phyloP scores from a whole-genome alignment of 2,797 vertebrate genomes.

The Spea hammondii region DNA sequence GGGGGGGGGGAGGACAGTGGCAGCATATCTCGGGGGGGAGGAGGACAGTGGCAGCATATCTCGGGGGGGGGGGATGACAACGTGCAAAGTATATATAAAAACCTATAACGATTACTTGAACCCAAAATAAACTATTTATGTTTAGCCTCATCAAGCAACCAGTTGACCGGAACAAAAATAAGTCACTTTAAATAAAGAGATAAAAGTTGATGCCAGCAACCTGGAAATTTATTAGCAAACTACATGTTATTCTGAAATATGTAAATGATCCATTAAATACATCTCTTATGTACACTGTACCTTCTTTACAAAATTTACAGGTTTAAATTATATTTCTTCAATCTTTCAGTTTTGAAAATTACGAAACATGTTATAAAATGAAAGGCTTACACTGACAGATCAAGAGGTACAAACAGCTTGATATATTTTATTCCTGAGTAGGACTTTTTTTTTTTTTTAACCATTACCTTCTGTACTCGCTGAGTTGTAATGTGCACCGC shows the following conservation, averaged over 20 bases:
- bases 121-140: too few species aligned
- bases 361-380: conserved; percentile 11
- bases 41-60: too few species aligned
- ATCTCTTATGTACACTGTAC: conserved; percentile 63
- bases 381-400: background rate
- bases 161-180: background rate
- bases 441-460: background rate
- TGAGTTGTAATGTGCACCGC: too few species aligned
- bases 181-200: background rate
- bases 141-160: too few species aligned
- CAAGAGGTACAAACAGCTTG: background rate
- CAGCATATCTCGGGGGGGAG: too few species aligned
- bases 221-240: conserved; percentile 73
- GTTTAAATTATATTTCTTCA: conserved; percentile 71
- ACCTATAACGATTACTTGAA: too few species aligned
- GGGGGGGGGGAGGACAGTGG: too few species aligned
- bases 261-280: conserved; percentile 77
- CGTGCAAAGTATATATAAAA: too few species aligned
- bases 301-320: conserved; percentile 66
- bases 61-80: too few species aligned
- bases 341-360: conserved; percentile 62
- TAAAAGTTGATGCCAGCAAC: conserved; percentile 56
- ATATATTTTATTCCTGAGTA: conserved; percentile 15
- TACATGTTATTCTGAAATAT: conserved; percentile 67
- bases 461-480: too few species aligned